phyloP scores from a whole-genome alignment of 2,797 vertebrate species.

The Synanceia verrucosa region DNA sequence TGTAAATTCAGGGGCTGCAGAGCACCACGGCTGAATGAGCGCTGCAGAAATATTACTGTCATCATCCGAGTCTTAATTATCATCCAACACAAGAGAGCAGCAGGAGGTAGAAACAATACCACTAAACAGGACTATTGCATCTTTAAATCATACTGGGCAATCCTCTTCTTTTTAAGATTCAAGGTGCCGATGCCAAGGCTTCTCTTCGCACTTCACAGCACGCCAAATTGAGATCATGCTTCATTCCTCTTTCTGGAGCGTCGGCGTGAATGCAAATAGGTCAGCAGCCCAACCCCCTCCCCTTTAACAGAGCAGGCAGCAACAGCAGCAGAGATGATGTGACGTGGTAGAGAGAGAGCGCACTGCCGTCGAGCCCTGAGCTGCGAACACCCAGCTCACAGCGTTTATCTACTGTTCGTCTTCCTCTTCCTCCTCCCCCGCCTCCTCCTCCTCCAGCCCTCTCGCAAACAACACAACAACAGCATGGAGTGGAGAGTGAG shows the following conservation, averaged over 20 bases:
- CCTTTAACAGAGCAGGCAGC: constrained; percentile 63
- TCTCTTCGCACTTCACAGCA: not conserved
- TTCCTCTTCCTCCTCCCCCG: constrained; percentile 46
- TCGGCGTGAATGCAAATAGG: constrained; percentile 74
- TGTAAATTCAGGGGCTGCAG: not conserved
- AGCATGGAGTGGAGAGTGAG: constrained; percentile 13
- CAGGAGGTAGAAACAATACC: not conserved
- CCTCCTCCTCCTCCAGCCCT: not conserved
- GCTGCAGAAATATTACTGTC: not conserved
- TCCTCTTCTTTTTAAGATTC: no score
- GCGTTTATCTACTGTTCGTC: constrained; percentile 18
- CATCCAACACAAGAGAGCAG: not conserved
- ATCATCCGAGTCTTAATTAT: constrained; percentile 6
- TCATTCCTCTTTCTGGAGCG: constrained; percentile 48
- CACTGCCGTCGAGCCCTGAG: constrained; percentile 56
- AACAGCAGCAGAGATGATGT: constrained; percentile 67
- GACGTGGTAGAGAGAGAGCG: constrained; percentile 60
- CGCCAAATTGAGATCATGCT: constrained; percentile 27
- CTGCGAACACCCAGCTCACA: constrained; percentile 41
- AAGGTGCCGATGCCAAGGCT: not conserved
- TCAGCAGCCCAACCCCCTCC: constrained; percentile 62
- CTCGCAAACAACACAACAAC: constrained; percentile 9
- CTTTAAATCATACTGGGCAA: no score
- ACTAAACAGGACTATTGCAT: not conserved
- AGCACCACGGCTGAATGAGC: not conserved